Evolutionary conservation across 2,797 vertebrate genomes (phyloP).

Genomic region (Siniperca scherzeri): DNA sequence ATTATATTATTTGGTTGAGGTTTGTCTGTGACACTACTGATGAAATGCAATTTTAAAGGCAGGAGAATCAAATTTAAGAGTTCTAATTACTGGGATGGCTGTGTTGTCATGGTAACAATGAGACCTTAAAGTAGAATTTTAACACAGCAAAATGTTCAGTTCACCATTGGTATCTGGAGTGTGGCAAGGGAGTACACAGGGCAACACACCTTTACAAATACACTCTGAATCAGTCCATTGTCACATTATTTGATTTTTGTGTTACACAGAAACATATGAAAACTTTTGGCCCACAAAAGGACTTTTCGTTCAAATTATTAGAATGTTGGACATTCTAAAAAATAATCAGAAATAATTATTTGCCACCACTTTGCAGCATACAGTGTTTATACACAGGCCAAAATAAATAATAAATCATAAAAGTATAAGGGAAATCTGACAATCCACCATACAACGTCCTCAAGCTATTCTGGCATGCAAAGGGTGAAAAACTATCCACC

Average conservation of each 20-base stretch:
- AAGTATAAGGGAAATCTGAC: constrained; percentile 2
- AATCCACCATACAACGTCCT: constrained; percentile 5
- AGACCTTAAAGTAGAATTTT: constrained; percentile 30
- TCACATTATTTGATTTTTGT: not conserved
- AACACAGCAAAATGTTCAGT: constrained; percentile 9
- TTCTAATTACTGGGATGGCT: constrained; percentile 11
- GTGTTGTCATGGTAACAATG: constrained; percentile 61
- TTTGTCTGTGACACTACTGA: constrained; percentile 5
- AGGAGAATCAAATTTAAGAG: constrained; percentile 23
- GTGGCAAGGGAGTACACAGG: not conserved
- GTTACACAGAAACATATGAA: not conserved
- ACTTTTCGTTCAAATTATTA: not conserved
- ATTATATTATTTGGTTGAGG: constrained; percentile 1
- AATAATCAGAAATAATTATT: too few relatives aligned
- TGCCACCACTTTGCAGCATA: too few relatives aligned
- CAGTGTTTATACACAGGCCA: too few relatives aligned
- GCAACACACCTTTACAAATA: not conserved
- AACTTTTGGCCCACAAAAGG: not conserved
- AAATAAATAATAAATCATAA: too few relatives aligned
- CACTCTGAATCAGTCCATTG: not conserved
- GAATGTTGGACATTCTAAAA: not conserved
- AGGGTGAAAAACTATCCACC: constrained; percentile 14
- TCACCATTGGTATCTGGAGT: not conserved
- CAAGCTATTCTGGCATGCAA: not conserved
- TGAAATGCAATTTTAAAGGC: constrained; percentile 24